Base-by-base conservation (phyloP, 2,797 vertebrate species). In the Anguilla pacifica region DNA sequence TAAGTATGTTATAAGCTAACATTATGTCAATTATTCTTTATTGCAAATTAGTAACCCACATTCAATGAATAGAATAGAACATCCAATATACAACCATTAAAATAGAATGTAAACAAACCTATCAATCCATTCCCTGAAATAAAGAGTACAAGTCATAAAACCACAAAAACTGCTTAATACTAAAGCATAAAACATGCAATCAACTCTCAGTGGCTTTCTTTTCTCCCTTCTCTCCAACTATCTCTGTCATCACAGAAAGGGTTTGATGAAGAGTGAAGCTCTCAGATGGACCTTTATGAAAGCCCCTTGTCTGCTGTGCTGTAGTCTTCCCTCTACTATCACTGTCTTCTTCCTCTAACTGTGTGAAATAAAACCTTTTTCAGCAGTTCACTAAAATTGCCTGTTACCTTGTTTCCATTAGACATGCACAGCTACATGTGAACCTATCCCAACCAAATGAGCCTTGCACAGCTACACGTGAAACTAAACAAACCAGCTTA, bases 181-280 rank as follows among this genome's bases (percentile, higher is more conserved):
- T 46, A n/a, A 79, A 25, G 43, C 43, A 25, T n/a, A 81, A 17
- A 85, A 53, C 53, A 28, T 57, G 19, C 77, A 2, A 19, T 43
- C 49, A 4, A 43, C 19, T 49, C 35, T 85, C 84, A 85, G 39
- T 67, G 28, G 35, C 22, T 87, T 92, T 88, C 87, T 89, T 61
- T 89, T 74, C 46, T 87, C 81, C 72, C 19, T 84, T 90, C 83
- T 89, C 85, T 89, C 72, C 90, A 89, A 87, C 61, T 86, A 85
- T 83, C 70, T n/a, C 5, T 90, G 57, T 91, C 90, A 84, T 89
- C 85, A 88, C 95, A 96, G 95, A 96, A 96, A 95, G 95, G 94
- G 72, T 95, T 95, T 94, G 96, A 96, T 92, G 95, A 96, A 90
- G 95, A 96, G 92, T 96, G 91, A 96, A 93, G 92, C 91, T 92